A percentile compares a stretch with the other conserved stretches of the same genome.
Conservation (phyloP, 1,140 invertebrate species). For the Pseudomyrmex concolor region DNA sequence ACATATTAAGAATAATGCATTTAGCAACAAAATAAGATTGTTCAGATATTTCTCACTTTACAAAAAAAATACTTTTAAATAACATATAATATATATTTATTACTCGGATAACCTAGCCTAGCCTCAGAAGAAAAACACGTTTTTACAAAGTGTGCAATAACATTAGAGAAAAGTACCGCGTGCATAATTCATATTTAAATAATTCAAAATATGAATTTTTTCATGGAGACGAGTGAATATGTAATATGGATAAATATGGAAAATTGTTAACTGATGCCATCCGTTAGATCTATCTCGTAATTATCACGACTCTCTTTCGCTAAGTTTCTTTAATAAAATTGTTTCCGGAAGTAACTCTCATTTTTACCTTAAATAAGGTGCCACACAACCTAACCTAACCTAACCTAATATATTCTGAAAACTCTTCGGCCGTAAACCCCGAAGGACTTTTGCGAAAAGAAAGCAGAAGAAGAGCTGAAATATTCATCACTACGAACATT, state of each 20-base stretch:
- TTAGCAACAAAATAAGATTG: background rate
- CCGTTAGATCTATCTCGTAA: background rate
- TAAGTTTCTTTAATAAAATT: slow-evolving; percentile 24
- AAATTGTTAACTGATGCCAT: too few relatives aligned
- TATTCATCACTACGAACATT: slow-evolving; percentile 39
- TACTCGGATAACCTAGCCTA: too few relatives aligned
- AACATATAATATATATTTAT: too few relatives aligned
- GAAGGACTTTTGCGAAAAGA: background rate
- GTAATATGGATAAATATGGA: too few relatives aligned
- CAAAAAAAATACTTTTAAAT: too few relatives aligned
- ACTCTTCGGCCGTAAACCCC: slow-evolving; percentile 17
- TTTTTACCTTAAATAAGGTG: slow-evolving; percentile 42
- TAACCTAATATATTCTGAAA: slow-evolving; percentile 23
- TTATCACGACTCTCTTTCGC: background rate
- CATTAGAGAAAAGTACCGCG: too few relatives aligned
- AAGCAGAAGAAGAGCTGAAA: slow-evolving; percentile 3
- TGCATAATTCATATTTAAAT: too few relatives aligned
- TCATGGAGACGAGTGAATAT: too few relatives aligned
- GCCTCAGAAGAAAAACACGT: too few relatives aligned
- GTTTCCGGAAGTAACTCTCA: background rate
- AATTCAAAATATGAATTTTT: too few relatives aligned
- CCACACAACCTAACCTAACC: slow-evolving; percentile 7
- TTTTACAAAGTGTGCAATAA: too few relatives aligned
- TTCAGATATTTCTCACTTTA: background rate
- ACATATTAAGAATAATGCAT: background rate